A percentile compares a stretch with the other conserved stretches of the same genome.
Evolutionary conservation across 2,797 vertebrate genomes (phyloP).

Genomic region (Sebastes nivosus): DNA sequence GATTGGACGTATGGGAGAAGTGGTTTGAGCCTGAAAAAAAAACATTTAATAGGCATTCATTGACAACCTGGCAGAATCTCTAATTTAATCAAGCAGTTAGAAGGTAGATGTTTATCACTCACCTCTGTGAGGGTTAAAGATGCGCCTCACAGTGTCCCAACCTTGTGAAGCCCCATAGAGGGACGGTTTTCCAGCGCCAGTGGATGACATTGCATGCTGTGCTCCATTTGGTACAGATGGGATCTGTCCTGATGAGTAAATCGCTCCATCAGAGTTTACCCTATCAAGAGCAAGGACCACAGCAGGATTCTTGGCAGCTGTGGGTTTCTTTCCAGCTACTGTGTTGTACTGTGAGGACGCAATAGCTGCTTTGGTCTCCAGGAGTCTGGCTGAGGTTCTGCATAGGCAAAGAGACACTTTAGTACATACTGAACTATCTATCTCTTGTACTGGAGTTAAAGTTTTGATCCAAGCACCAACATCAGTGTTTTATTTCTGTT

Average conservation of each 20-base stretch:
- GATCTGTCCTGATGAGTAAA: conserved; percentile 76
- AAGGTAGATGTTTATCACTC: background rate
- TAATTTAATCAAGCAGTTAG: background rate
- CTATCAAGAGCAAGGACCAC: conserved; percentile 89
- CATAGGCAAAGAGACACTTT: conserved; percentile 25
- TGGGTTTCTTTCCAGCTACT: conserved; percentile 76
- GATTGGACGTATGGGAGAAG: conserved; percentile 73
- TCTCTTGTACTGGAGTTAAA: background rate
- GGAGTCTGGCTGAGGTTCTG: conserved; percentile 89
- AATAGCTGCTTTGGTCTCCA: conserved; percentile 85
- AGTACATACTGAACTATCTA: background rate
- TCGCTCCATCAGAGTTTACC: conserved; percentile 76
- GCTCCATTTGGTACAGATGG: conserved; percentile 73
- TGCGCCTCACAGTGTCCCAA: conserved; percentile 84
- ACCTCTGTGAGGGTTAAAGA: conserved; percentile 84
- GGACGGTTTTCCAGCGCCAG: conserved; percentile 70
- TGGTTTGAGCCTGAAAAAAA: conserved; percentile 73
- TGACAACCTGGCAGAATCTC: background rate
- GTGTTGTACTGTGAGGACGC: conserved; percentile 73
- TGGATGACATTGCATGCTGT: conserved; percentile 81
- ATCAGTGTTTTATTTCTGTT: background rate
- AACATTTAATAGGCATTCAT: background rate
- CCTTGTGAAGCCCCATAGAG: conserved; percentile 55
- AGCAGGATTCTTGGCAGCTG: conserved; percentile 76
- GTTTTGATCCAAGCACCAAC: background rate